Base-by-base conservation (phyloP, 2,113 vertebrate species). In the Caloenas nicobarica region DNA sequence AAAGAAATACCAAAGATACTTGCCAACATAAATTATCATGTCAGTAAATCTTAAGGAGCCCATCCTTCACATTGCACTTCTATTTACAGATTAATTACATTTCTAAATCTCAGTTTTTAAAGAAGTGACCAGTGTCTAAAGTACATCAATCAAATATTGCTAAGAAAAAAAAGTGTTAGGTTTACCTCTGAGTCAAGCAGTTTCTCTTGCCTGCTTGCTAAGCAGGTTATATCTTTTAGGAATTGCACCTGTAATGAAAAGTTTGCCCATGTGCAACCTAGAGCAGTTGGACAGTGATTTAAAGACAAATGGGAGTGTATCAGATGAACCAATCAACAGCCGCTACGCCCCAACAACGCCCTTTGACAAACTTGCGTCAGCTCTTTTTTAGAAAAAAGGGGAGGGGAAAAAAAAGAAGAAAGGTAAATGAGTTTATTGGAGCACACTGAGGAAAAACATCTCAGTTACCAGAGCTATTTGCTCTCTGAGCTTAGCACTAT, bases 251-350 rank as follows among this genome's bases (percentile, higher is more conserved):
- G 93, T 73, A 90, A 95, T 91, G 95, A 95, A 87, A 95, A 97
- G 82, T 91, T 97, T 96, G 92, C 91, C 97, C 86, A 69, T 96
- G 50, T 95, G 92, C 92, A 96, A 90, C 79, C 93, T 96, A 89
- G 91, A 92, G 81, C 74, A 93, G 74, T 80, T 95, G 94, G 94
- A 95, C 94, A 98, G 95, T 97, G 95, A 97, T 98, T 98, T 98
- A 98, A 98, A 98, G 95, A 93, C 91, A 96, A 97, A 97, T 98
- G 98, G 98, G 98, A 97, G 98, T 98, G 97, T 97, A 93, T 91
- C 15, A 90, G 90, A 79, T 42, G 89, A 96, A 85, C 98, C 98
- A 98, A 98, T 98, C 97, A 98, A 64, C 90, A 96, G 83, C 57
- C 94, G 95, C 93, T 86, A 96, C 44, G 72, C 79, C 94, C 91